phyloP scores from a whole-genome alignment of 2,797 vertebrate genomes.

The Otus scops region DNA sequence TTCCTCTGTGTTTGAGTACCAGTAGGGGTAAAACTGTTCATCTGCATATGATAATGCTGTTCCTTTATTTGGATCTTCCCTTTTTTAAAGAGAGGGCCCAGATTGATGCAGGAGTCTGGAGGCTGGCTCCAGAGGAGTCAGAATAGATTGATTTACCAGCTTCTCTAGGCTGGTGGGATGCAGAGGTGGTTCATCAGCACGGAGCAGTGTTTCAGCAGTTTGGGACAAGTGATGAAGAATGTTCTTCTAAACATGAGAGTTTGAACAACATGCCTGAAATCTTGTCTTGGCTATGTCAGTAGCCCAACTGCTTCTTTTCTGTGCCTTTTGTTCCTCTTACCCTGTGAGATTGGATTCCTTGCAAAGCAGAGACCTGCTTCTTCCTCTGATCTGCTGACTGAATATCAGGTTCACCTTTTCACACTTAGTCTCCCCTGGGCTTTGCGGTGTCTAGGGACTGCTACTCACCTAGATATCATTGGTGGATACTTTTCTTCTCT shows the following conservation, averaged over 20 bases:
- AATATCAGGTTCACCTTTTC: not conserved
- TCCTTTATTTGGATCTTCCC: constrained; percentile 8
- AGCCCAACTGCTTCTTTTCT: not conserved
- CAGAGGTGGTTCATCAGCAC: not conserved
- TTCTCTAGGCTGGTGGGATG: not conserved
- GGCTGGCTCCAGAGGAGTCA: not conserved
- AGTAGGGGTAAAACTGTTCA: not conserved
- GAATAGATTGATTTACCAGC: not conserved
- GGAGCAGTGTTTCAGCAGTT: not conserved
- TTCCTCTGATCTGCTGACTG: not conserved
- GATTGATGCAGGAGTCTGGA: not conserved
- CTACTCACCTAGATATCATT: not conserved
- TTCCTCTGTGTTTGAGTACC: constrained; percentile 14
- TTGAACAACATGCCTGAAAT: not conserved
- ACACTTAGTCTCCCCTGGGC: not conserved
- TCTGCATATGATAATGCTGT: constrained; percentile 17
- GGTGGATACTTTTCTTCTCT: not conserved
- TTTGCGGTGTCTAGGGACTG: not conserved
- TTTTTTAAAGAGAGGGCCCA: not conserved
- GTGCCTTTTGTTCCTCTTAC: not conserved
- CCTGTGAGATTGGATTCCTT: not conserved
- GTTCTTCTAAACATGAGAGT: not conserved
- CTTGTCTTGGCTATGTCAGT: not conserved
- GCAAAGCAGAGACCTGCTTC: not conserved
- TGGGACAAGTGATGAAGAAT: not conserved